phyloP scores from a whole-genome alignment of 2,113 vertebrate species.

The Cichladusa arquata region DNA sequence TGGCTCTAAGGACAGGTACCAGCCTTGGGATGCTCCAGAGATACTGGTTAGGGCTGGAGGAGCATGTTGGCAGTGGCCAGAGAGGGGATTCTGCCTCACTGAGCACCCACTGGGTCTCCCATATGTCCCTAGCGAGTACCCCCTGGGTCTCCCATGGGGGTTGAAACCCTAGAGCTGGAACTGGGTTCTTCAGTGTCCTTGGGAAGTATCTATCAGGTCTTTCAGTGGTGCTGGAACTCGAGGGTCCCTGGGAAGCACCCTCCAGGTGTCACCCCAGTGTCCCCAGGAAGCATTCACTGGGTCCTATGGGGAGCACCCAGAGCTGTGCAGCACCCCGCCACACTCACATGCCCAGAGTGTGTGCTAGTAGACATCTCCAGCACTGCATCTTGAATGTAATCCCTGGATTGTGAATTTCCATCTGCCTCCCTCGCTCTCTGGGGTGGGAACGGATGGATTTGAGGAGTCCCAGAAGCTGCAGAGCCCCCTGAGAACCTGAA shows the following conservation, averaged over 20 bases:
- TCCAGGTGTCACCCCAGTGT: background rate
- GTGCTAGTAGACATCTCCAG: background rate
- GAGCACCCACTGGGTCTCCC: background rate
- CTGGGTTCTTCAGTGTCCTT: background rate
- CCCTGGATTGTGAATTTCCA: background rate
- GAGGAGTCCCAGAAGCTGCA: background rate
- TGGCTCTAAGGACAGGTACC: background rate
- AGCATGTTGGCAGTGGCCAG: background rate
- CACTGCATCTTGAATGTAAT: background rate
- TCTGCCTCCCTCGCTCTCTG: rapidly evolving
- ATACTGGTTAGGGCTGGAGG: background rate
- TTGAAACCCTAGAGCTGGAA: background rate
- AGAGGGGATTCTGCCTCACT: background rate
- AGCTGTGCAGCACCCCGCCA: background rate
- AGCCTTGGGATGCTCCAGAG: background rate
- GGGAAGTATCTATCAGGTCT: background rate
- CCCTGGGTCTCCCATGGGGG: background rate
- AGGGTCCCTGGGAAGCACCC: background rate
- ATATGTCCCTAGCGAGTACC: background rate
- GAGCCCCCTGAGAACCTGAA: background rate
- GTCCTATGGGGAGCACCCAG: background rate
- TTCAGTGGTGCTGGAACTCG: background rate
- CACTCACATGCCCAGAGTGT: rapidly evolving
- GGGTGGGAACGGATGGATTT: background rate
- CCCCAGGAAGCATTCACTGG: background rate